Percentiles rank a stretch among this genome's conserved stretches.
These are phyloP conservation scores for Latrodectus geometricus DNA, from an alignment of 1,140 invertebrate species.

Conservation along the genomic window DNA sequence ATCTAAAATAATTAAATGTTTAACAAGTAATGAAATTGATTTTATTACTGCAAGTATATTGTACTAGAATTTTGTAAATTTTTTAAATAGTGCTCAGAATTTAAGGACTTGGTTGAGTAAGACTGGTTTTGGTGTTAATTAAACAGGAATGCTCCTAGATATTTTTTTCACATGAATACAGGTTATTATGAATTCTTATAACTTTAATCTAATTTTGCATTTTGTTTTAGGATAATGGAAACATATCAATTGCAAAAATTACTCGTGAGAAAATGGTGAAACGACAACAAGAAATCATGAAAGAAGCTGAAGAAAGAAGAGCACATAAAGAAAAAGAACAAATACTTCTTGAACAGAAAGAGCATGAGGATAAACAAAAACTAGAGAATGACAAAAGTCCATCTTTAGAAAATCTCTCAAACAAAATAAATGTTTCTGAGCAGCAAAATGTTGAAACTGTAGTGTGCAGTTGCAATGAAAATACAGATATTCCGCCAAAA, in stretches of 20 bases:
- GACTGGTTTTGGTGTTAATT: too few species aligned
- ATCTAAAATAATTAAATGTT: too few species aligned
- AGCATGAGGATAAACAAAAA: conserved; percentile 65
- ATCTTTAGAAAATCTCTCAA: not conserved
- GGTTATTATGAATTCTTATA: too few species aligned
- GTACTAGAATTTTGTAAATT: too few species aligned
- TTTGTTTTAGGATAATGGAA: conserved; percentile 47
- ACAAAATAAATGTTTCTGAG: not conserved
- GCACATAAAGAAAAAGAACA: conserved; percentile 64
- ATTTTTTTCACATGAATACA: too few species aligned
- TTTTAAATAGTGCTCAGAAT: too few species aligned
- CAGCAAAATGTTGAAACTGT: not conserved
- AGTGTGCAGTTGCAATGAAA: not conserved
- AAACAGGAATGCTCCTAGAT: too few species aligned
- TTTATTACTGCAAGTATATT: too few species aligned
- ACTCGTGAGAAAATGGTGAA: conserved; percentile 66
- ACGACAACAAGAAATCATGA: conserved; percentile 65
- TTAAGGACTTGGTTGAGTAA: too few species aligned
- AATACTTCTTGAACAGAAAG: conserved; percentile 62
- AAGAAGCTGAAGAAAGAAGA: conserved; percentile 67
- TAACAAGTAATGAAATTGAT: too few species aligned
- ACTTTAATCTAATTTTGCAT: not conserved
- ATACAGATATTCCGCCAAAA: not conserved
- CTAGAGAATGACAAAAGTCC: conserved; percentile 16
- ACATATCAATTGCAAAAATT: conserved; percentile 60